phyloP scores from a whole-genome alignment of 2,797 vertebrate species.

The Varecia variegata region DNA sequence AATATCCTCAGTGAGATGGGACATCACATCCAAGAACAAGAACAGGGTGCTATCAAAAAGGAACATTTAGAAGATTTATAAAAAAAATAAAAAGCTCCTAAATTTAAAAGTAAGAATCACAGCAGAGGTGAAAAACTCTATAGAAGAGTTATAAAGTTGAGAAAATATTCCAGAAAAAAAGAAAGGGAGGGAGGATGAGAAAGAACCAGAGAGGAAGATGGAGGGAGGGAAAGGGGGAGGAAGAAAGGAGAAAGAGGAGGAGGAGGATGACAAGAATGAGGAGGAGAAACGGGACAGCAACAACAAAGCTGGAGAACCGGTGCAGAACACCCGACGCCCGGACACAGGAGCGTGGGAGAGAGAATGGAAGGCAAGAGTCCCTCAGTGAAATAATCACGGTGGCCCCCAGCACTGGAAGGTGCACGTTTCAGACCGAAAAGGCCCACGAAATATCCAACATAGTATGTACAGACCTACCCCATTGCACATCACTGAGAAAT shows the following conservation, averaged over 20 bases:
- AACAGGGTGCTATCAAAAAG: not conserved
- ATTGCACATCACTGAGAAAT: fast-evolving
- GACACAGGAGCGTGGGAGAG: fast-evolving
- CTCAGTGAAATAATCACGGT: fast-evolving
- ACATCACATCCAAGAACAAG: not conserved
- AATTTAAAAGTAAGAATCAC: not conserved
- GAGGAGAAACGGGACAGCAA: not conserved
- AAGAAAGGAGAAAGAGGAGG: not conserved
- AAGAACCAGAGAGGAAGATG: fast-evolving
- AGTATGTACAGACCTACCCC: too few species aligned
- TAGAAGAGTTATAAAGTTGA: not conserved
- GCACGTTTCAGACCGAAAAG: not conserved
- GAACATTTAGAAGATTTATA: not conserved
- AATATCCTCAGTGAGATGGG: fast-evolving
- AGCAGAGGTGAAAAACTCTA: not conserved
- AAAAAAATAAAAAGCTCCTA: too few species aligned
- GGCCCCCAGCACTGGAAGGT: not conserved
- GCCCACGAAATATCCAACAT: not conserved
- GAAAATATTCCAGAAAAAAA: not conserved
- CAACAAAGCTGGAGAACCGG: not conserved
- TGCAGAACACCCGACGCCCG: not conserved
- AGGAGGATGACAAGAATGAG: not conserved
- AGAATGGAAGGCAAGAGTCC: fast-evolving
- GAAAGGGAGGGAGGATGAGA: not conserved
- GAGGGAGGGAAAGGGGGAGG: too few species aligned